These are phyloP conservation scores for Ondatra zibethicus DNA, from an alignment of 2,113 vertebrate species.

Conservation along the genomic window DNA sequence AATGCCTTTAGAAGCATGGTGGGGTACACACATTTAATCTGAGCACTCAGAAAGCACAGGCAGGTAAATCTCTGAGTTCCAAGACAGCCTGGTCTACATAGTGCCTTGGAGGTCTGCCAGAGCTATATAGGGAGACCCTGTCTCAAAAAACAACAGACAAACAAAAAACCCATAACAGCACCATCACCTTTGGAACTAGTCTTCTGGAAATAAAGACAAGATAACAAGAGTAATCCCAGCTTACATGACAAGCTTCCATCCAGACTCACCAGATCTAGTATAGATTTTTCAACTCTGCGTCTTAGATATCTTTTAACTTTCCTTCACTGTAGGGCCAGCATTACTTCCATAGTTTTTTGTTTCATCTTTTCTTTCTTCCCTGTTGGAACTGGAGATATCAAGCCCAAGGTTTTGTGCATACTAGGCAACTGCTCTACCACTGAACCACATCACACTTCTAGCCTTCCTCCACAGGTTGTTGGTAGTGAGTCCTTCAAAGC, in stretches of 20 bases:
- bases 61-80: not conserved
- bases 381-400: not conserved
- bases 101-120: not conserved
- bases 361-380: not conserved
- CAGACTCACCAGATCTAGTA: not conserved
- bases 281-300: not conserved
- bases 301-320: not conserved
- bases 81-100: not conserved
- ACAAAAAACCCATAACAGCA: not conserved
- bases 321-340: not conserved
- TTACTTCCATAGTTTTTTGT: not conserved
- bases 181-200: not conserved
- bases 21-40: not conserved
- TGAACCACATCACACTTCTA: not conserved
- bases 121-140: not conserved
- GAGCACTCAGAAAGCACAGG: not conserved
- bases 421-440: not conserved
- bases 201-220: constrained; percentile 17
- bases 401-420: not conserved
- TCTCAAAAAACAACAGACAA: not conserved
- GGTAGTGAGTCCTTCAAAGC: not conserved
- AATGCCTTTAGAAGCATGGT: not conserved
- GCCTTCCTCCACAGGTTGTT: not conserved
- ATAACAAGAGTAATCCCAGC: not conserved
- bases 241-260: not conserved